Evolutionary conservation across 92 coral and sea anemone genomes (phyloP).

Genomic region (Nematostella vectensis): DNA sequence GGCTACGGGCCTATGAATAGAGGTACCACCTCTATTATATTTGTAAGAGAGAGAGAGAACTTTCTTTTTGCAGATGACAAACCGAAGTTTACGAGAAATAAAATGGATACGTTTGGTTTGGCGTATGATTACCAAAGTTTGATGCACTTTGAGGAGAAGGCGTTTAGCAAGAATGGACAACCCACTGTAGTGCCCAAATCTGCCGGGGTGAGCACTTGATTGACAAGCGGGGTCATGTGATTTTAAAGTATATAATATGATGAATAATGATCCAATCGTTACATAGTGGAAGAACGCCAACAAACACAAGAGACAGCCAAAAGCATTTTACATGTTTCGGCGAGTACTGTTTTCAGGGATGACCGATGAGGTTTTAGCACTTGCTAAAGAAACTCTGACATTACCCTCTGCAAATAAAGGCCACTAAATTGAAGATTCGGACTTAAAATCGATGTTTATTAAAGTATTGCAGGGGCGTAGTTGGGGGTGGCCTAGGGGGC

Average conservation of each 20-base stretch:
- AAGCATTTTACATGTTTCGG: too few species aligned
- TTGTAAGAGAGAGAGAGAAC: too few species aligned
- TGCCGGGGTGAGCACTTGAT: conserved; percentile 25
- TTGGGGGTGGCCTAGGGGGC: not conserved
- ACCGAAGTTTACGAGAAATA: conserved; percentile 3
- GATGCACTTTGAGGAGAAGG: conserved; percentile 22
- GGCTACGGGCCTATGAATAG: too few species aligned
- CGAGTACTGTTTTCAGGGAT: too few species aligned
- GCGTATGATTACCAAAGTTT: conserved; percentile 32
- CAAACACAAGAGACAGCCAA: too few species aligned
- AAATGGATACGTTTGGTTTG: conserved; percentile 7
- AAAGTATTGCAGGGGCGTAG: too few species aligned
- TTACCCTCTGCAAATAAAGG: not conserved
- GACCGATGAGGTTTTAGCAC: not conserved
- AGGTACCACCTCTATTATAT: too few species aligned
- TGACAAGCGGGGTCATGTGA: too few species aligned
- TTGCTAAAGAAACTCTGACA: not conserved
- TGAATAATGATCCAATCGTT: too few species aligned
- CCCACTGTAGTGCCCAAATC: conserved; percentile 26
- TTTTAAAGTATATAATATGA: too few species aligned
- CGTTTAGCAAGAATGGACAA: conserved; percentile 28
- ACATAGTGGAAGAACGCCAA: too few species aligned
- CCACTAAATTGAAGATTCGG: not conserved
- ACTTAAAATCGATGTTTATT: too few species aligned
- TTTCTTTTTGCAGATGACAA: conserved; percentile 13